Base-by-base conservation (phyloP, 2,888 invertebrate genomes). In the Yponomeuta cagnagella region DNA sequence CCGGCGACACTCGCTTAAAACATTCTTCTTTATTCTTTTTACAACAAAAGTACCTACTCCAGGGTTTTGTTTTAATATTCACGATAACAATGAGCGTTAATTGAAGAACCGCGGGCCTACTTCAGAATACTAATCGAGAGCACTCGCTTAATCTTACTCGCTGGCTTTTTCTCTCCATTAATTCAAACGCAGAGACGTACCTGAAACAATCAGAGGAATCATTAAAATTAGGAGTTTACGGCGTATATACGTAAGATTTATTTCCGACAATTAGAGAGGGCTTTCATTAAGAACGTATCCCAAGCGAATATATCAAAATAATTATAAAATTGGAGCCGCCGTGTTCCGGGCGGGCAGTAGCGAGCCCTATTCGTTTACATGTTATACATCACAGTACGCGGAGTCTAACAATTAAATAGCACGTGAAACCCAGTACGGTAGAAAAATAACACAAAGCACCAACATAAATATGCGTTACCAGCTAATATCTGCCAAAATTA, bases 381-480 rank as follows among this genome's bases (percentile, higher is more conserved):
- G 78, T 76, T 83, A 81, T 87, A 82, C 75, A 88, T 90, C 85
- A 87, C 84, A 84, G 84, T 85, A 82, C 79, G 76, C 78, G 77
- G 77, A 80, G 81, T 84, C 83, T 82, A 83, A 81, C 84, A 89
- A 90, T 90, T 90, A 90, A 78, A 76, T 75, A 73, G 78, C 80
- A 83, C 79, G 79, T 78, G 83, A 86, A 86, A 85, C 52, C 52
- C 83, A 80, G 80, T 82, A 83, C 84, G 80, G 80, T 80, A 75
- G 77, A 79, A 80, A 81, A 77, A 81, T 79, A 78, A 79, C 81
- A 80, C 83, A 84, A 75, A 80, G 82, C 66, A 64, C 30, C 23
- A 82, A 83, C 87, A 90, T 90, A 90, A 90, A 88, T 86, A 89
- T 78, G 85, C 87, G 88, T 88, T 85, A 85, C 85, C 83, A 79